phyloP scores from a whole-genome alignment of 1,140 invertebrate genomes.

The Drosophila yakuba region DNA sequence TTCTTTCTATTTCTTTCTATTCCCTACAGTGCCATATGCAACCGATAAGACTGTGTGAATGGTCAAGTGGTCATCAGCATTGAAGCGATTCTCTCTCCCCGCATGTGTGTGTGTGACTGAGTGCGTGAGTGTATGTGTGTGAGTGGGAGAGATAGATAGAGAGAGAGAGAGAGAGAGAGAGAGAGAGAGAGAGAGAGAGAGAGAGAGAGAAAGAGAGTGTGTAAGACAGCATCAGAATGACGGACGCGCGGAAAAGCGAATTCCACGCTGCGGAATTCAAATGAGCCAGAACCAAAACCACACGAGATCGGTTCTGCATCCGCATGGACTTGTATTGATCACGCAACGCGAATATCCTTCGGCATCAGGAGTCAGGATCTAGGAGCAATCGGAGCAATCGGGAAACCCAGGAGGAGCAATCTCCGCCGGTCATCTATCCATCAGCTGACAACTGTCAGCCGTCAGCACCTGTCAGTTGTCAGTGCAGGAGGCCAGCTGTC shows the following conservation, averaged over 20 bases:
- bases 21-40: conserved; percentile 74
- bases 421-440: conserved; percentile 34
- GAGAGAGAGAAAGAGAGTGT: conserved; percentile 19
- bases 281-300: conserved; percentile 20
- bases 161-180: conserved; percentile 4
- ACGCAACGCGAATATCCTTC: not conserved
- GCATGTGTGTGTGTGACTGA: conserved; percentile 29
- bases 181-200: conserved; percentile 3
- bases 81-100: conserved; percentile 14
- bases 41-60: conserved; percentile 77
- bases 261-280: conserved; percentile 9
- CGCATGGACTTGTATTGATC: conserved; percentile 2
- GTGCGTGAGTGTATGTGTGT: conserved; percentile 25
- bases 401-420: not conserved
- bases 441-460: conserved; percentile 48
- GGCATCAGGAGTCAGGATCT: not conserved
- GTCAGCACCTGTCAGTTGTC: conserved; percentile 38
- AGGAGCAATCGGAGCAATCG: not conserved
- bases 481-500: conserved; percentile 24
- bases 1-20: not conserved
- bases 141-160: conserved; percentile 4
- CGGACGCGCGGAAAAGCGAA: conserved; percentile 51
- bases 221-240: conserved; percentile 49
- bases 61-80: conserved; percentile 65
- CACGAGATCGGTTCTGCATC: not conserved